Percentiles rank a stretch among this genome's conserved stretches.
Conservation (phyloP, 2,113 vertebrate species). For the Oreochromis tanganicae region DNA sequence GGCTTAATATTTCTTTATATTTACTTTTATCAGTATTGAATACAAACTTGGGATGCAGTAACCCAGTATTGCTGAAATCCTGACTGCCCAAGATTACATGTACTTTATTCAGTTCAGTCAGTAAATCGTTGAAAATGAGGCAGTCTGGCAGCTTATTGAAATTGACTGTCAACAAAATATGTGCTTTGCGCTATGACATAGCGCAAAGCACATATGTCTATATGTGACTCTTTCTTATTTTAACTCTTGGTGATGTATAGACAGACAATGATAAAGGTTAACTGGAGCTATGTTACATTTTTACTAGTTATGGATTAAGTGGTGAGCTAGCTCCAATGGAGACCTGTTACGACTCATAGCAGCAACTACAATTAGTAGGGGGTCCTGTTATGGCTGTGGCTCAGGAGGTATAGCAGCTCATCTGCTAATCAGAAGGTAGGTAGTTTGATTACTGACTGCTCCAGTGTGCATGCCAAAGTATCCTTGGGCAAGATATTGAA, state of each 20-base stretch:
- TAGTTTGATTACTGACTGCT: neutral
- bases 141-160: slow-evolving; percentile 21
- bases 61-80: neutral
- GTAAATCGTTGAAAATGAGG: slow-evolving; percentile 7
- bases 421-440: neutral
- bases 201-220: too few relatives aligned
- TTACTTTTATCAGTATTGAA: slow-evolving; percentile 9
- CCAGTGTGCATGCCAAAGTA: neutral
- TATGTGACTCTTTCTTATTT: slow-evolving; percentile 5
- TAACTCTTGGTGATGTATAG: neutral
- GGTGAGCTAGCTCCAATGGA: neutral
- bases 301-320: slow-evolving; percentile 30
- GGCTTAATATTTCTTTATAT: neutral
- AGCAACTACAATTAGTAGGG: neutral
- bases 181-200: neutral
- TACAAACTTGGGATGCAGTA: neutral
- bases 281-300: slow-evolving; percentile 21
- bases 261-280: slow-evolving; percentile 16
- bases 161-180: slow-evolving; percentile 31
- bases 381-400: neutral
- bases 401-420: neutral
- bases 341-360: neutral
- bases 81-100: neutral
- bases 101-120: slow-evolving; percentile 8
- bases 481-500: neutral